Conservation (phyloP, 2,113 vertebrate species). For the Protobothrops flavoviridis region DNA sequence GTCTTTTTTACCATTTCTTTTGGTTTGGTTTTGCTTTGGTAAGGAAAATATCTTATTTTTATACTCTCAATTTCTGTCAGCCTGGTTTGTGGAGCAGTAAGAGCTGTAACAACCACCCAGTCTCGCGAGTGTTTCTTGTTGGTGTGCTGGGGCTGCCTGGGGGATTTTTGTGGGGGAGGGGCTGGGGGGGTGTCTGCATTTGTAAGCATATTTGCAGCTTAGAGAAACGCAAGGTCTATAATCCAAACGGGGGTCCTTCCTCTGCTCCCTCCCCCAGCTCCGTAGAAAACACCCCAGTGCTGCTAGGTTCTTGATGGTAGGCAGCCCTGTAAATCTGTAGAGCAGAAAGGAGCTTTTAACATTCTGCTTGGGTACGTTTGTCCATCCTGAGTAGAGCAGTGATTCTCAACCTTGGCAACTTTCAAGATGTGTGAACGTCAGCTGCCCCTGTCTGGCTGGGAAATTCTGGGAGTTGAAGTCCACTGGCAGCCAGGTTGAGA, state of each 20-base stretch:
- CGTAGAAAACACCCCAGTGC: background rate
- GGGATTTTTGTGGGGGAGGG: background rate
- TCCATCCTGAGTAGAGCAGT: background rate
- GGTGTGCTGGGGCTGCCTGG: background rate
- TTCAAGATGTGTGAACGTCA: background rate
- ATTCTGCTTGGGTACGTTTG: background rate
- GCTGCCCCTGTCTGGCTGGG: background rate
- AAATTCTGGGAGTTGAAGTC: background rate
- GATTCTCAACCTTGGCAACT: too few relatives aligned
- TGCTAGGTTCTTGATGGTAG: background rate
- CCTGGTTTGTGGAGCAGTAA: slow-evolving; percentile 19
- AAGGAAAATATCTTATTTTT: slow-evolving; percentile 93
- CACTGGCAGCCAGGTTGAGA: too few relatives aligned
- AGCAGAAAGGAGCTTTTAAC: background rate
- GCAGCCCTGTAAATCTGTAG: background rate
- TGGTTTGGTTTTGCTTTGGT: slow-evolving; percentile 80
- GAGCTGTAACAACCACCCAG: background rate
- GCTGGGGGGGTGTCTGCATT: background rate
- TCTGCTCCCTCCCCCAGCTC: background rate
- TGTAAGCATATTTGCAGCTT: background rate
- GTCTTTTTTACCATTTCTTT: slow-evolving; percentile 84
- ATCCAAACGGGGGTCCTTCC: background rate
- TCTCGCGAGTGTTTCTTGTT: background rate
- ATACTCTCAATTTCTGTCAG: slow-evolving; percentile 75
- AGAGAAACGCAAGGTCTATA: background rate